Conservation (phyloP, 2,113 vertebrate genomes). For the Ibidorhyncha struthersii region DNA sequence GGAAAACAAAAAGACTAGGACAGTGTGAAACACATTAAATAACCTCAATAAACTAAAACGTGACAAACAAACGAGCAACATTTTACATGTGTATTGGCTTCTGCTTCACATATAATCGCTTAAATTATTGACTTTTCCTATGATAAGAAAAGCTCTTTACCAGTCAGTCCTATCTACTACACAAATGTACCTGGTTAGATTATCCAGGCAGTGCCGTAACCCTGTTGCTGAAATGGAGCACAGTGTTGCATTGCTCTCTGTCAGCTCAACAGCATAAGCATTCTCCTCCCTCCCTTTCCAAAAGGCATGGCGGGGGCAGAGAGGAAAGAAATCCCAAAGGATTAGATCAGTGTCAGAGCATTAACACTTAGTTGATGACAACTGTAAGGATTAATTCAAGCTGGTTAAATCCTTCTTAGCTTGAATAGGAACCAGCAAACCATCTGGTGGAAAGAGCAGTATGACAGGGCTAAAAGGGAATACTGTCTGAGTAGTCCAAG, state of each 20-base stretch:
- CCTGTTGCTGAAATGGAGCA: not conserved
- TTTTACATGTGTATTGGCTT: not conserved
- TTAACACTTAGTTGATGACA: conserved; percentile 55
- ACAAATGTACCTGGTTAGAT: not conserved
- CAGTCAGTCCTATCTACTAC: not conserved
- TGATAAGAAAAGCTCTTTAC: not conserved
- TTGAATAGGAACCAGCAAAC: conserved; percentile 51
- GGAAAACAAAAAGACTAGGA: not conserved
- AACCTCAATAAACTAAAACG: not conserved
- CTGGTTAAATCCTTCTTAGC: conserved; percentile 57
- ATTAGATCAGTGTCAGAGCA: conserved; percentile 47
- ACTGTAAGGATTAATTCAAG: conserved; percentile 65
- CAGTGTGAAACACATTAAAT: not conserved
- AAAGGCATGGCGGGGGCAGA: not conserved
- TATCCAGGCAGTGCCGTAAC: not conserved
- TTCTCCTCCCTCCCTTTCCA: not conserved
- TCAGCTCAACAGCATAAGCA: not conserved
- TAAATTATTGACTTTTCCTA: not conserved
- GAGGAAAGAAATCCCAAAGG: not conserved
- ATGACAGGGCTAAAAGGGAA: conserved; percentile 23
- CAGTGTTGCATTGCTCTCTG: rapidly evolving
- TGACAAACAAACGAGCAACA: not conserved
- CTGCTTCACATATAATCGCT: not conserved
- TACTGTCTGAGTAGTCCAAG: not conserved
- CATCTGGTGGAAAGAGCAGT: conserved; percentile 55